Conservation (phyloP, 2,888 invertebrate genomes). For the Zele albiditarsus region DNA sequence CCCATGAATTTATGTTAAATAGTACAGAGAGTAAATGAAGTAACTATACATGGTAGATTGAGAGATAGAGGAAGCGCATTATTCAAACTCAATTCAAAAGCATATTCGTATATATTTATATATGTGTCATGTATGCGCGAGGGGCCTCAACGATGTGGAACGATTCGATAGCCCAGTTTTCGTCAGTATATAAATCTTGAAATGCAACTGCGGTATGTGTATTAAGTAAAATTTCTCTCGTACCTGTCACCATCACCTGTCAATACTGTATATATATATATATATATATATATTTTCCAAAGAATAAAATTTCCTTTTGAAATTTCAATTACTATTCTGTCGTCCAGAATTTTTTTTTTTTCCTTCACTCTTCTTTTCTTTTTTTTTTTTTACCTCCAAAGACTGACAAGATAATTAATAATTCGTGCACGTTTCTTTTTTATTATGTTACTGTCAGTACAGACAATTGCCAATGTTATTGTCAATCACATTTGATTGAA, state of each 20-base stretch:
- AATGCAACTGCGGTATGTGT: neutral
- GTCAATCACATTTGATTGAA: neutral
- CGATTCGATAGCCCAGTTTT: slow-evolving; percentile 23
- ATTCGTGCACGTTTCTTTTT: neutral
- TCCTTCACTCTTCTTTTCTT: neutral
- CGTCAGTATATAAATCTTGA: neutral
- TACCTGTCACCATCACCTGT: neutral
- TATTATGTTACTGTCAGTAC: neutral
- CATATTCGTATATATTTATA: no score
- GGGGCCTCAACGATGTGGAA: neutral
- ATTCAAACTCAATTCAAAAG: no score
- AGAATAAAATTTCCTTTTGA: neutral
- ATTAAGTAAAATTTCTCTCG: neutral
- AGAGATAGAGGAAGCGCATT: no score
- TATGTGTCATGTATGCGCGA: no score
- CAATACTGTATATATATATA: neutral
- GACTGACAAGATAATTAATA: neutral
- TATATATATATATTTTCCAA: neutral
- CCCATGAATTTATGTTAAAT: no score
- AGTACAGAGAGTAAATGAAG: no score
- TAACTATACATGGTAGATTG: no score
- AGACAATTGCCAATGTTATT: neutral
- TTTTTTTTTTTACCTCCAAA: neutral
- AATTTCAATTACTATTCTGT: neutral
- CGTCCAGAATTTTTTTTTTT: neutral